Evolutionary conservation across 2,113 vertebrate species (phyloP), one percentile per base, ranked within the genome.

Genomic region (Talpa occidentalis): DNA sequence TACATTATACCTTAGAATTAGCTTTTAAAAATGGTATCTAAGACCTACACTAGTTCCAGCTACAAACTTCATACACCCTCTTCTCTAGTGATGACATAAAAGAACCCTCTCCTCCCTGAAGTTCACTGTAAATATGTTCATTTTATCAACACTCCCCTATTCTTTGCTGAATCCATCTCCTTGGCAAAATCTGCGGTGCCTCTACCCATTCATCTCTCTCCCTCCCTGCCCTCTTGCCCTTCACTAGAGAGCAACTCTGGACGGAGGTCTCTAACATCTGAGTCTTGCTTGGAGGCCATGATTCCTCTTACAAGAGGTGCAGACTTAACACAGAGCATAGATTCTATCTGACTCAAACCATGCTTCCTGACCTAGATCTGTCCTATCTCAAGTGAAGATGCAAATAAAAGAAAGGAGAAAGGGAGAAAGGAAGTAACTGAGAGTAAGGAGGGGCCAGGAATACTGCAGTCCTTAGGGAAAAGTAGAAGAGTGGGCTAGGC

Each of bases 231-330:
- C 15, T 2, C n/a, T 52, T n/a, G 40, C 42, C 12, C 1, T 62
- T 6, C 19, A 62, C 22, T 30, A 21, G 9, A 32, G n/a, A 85
- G 24, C 44, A 93, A 47, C 47, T 72, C 30, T 67, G 35, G 19
- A 56, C 44, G 24, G 37, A 52, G 5, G 14, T 26, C n/a, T 88
- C 37, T 35, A 54, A 37, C 28, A 30, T n/a, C 11, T 22, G 9
- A 72, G 52, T 37, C 28, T 93, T 49, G 6, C n/a, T 37, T 60
- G 9, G 42, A 69, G 11, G 47, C 28, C 44, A 47, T 40, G 30
- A 70, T 21, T 92, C 37, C 28, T 93, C 86, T 84, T 14, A 78
- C 44, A 80, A 54, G 9, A 87, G 40, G 62, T 28, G 73, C 0
- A n/a, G 40, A 66, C 21, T 47, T 37, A 64, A 86, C 26, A 35